Conservation (phyloP, 2,113 vertebrate genomes). For the Melanostigma gelatinosum region DNA sequence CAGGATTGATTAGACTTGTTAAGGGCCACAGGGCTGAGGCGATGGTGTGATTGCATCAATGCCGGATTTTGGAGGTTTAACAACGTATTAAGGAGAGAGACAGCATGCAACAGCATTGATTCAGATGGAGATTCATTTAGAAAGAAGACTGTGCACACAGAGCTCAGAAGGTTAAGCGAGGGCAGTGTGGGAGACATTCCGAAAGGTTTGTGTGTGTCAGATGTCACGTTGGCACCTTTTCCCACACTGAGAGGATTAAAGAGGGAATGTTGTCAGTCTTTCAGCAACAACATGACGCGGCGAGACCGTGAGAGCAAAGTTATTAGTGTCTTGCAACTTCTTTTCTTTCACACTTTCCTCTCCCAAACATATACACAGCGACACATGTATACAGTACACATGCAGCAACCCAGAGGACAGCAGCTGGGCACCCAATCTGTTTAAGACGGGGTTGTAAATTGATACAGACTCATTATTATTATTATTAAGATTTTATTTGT, state of each 20-base stretch:
- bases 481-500: no score
- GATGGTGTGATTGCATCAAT: constrained; percentile 50
- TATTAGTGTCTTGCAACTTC: not conserved
- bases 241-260: constrained; percentile 6
- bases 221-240: not conserved
- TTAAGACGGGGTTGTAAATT: not conserved
- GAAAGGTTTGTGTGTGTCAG: not conserved
- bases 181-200: not conserved
- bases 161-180: constrained; percentile 8
- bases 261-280: not conserved
- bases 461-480: no score
- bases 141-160: not conserved
- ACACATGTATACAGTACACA: constrained; percentile 2
- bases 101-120: constrained; percentile 1
- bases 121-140: constrained; percentile 3
- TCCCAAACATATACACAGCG: not conserved
- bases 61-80: constrained; percentile 47
- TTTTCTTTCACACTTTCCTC: constrained; percentile 4
- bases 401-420: constrained; percentile 1
- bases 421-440: constrained; percentile 1
- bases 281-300: not conserved
- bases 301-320: not conserved
- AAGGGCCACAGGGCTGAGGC: constrained; percentile 35
- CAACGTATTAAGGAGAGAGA: constrained; percentile 26
- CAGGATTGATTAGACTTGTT: constrained; percentile 73